Evolutionary conservation across 2,888 invertebrate species (phyloP).

Genomic region (Tanytarsus gracilentus): DNA sequence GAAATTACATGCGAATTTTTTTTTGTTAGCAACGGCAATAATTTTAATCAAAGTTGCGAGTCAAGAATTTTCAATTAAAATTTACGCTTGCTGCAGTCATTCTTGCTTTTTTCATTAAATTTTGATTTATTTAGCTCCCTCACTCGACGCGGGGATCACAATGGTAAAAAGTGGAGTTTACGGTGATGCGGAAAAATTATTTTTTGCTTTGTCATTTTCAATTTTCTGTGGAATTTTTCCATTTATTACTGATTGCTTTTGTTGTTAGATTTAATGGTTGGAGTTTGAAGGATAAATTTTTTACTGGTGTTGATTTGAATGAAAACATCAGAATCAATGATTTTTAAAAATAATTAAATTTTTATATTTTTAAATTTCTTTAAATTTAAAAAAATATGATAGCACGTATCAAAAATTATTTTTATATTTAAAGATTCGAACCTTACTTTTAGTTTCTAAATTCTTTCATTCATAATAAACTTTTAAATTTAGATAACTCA

Average conservation of each 20-base stretch:
- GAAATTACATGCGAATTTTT: slow-evolving; percentile 3
- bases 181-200: not conserved
- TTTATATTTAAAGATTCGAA: too few species aligned
- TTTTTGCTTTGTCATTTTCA: slow-evolving; percentile 25
- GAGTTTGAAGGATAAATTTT: slow-evolving; percentile 1
- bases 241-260: too few species aligned
- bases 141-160: too few species aligned
- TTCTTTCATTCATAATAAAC: too few species aligned
- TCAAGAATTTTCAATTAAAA: slow-evolving; percentile 25
- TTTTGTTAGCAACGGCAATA: not conserved
- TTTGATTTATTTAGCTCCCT: slow-evolving; percentile 23
- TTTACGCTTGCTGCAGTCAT: not conserved
- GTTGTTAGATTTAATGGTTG: too few species aligned
- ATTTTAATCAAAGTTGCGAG: slow-evolving; percentile 23
- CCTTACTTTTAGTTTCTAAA: too few species aligned
- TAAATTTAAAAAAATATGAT: too few species aligned
- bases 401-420: too few species aligned
- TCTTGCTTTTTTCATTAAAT: slow-evolving; percentile 15
- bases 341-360: too few species aligned
- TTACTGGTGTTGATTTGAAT: not conserved
- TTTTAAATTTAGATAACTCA: too few species aligned
- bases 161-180: not conserved
- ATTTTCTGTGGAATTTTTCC: slow-evolving; percentile 13
- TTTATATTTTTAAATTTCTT: too few species aligned
- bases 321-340: too few species aligned